phyloP scores from a whole-genome alignment of 2,888 invertebrate species.

The Melitaea athalia region DNA sequence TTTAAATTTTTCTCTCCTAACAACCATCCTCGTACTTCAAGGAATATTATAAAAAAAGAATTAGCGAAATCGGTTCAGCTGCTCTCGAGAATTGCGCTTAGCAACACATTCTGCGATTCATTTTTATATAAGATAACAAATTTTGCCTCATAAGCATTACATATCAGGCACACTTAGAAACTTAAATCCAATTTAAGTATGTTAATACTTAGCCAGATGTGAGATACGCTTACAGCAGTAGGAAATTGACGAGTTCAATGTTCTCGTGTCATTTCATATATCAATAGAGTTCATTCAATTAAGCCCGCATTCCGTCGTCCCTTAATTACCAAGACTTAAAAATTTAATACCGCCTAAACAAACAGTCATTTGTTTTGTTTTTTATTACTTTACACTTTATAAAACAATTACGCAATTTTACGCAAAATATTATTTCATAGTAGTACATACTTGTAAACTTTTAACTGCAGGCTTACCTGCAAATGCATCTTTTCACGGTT shows the following conservation, averaged over 20 bases:
- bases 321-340: conserved; percentile 54
- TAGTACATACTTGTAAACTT: conserved; percentile 13
- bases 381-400: background rate
- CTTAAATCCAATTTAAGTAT: background rate
- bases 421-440: background rate
- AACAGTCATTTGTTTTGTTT: conserved; percentile 11
- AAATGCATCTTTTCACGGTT: conserved; percentile 64
- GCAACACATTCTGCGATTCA: no score
- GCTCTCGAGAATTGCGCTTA: no score
- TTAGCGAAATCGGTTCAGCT: no score
- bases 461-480: conserved; percentile 35
- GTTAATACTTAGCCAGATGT: conserved; percentile 2
- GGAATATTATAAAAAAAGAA: no score
- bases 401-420: background rate
- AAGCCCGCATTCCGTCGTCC: conserved; percentile 60
- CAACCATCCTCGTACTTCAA: no score
- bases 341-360: conserved; percentile 29
- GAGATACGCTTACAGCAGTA: conserved; percentile 15
- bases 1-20: no score
- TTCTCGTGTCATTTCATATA: conserved; percentile 46
- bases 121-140: no score
- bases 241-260: conserved; percentile 49
- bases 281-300: conserved; percentile 63
- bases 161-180: background rate
- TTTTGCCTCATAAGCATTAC: background rate